Evolutionary conservation across 2,113 vertebrate species (phyloP).

Genomic region (Cacatua alba): DNA sequence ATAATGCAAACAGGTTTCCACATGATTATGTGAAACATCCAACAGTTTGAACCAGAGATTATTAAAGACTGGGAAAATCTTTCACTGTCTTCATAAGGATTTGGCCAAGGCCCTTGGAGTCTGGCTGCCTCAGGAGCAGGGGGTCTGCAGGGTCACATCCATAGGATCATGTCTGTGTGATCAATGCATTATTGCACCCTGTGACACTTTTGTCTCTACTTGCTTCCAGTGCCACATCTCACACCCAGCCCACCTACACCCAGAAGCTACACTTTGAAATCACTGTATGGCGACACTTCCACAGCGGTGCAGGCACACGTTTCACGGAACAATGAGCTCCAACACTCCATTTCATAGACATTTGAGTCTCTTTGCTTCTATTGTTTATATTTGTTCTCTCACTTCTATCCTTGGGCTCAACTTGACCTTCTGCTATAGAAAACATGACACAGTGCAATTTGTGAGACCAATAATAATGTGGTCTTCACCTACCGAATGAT

Average conservation of each 20-base stretch:
- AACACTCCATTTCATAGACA: neutral
- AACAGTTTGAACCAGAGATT: neutral
- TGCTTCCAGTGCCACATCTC: neutral
- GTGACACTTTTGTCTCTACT: neutral
- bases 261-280: neutral
- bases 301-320: neutral
- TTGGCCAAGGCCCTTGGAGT: neutral
- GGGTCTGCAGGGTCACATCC: neutral
- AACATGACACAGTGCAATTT: slow-evolving; percentile 10
- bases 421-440: slow-evolving; percentile 75
- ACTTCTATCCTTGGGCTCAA: slow-evolving; percentile 76
- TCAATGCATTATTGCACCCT: neutral
- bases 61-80: neutral
- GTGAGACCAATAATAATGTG: slow-evolving; percentile 50
- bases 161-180: fast-evolving
- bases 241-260: neutral
- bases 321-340: neutral
- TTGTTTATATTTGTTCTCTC: slow-evolving; percentile 48
- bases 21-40: neutral
- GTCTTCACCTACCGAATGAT: neutral
- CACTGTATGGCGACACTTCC: neutral
- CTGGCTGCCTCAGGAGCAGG: neutral
- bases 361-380: neutral
- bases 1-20: neutral
- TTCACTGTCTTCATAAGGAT: neutral